Percentiles rank a stretch among this genome's conserved stretches.
Evolutionary conservation across 1,140 invertebrate species (phyloP).

Genomic region (Drosophila asahinai): DNA sequence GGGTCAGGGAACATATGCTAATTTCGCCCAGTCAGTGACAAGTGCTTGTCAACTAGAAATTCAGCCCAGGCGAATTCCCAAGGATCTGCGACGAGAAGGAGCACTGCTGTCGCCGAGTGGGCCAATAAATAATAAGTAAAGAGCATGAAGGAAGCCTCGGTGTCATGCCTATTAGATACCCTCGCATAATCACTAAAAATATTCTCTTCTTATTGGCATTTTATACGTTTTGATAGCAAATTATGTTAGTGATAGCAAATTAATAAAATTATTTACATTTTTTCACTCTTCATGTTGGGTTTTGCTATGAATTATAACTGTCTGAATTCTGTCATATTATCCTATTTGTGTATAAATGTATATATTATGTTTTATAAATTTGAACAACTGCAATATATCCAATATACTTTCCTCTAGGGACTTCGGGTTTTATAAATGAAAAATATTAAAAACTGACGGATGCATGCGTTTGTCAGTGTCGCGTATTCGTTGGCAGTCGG

Average conservation of each 20-base stretch:
- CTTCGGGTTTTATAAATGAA: conserved; percentile 53
- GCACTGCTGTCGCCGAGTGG: conserved; percentile 26
- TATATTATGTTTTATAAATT: too few relatives aligned
- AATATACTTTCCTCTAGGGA: not conserved
- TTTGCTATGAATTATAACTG: too few relatives aligned
- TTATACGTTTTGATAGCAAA: too few relatives aligned
- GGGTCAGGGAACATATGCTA: conserved; percentile 26
- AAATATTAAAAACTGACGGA: conserved; percentile 80
- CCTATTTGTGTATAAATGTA: too few relatives aligned
- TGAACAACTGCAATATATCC: not conserved
- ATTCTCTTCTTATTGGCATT: not conserved
- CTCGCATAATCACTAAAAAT: not conserved
- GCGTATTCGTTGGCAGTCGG: conserved; percentile 1
- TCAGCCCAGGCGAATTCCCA: conserved; percentile 17
- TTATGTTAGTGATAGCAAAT: too few relatives aligned
- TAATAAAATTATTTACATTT: too few relatives aligned
- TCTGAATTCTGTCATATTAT: not conserved
- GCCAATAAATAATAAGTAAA: conserved; percentile 70
- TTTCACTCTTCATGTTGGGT: too few relatives aligned
- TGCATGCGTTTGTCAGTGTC: conserved; percentile 56
- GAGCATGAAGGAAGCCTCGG: conserved; percentile 7
- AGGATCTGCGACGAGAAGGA: conserved; percentile 23
- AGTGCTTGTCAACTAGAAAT: conserved; percentile 62
- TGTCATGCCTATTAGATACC: not conserved
- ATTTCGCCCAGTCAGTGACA: conserved; percentile 64